phyloP scores from a whole-genome alignment of 2,888 invertebrate species.

The Parascotia fuliginaria region DNA sequence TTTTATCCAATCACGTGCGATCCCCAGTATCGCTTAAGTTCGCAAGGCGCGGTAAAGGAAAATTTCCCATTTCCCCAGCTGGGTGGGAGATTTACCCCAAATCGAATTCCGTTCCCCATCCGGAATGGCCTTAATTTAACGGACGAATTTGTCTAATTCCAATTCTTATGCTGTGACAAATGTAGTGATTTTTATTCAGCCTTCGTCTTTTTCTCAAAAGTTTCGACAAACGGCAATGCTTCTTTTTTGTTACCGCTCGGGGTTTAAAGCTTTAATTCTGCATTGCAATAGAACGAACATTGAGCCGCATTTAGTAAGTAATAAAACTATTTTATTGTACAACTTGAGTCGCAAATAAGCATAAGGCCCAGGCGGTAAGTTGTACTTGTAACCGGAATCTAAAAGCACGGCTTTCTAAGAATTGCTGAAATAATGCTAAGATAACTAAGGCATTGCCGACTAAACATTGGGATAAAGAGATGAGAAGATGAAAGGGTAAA shows the following conservation, averaged over 20 bases:
- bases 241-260: slow-evolving; percentile 35
- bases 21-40: slow-evolving; percentile 60
- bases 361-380: no score
- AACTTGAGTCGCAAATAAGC: no score
- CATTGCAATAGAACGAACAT: slow-evolving; percentile 36
- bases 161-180: slow-evolving; percentile 83
- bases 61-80: slow-evolving; percentile 66
- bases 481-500: no score
- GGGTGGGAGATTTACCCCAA: slow-evolving; percentile 78
- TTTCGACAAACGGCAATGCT: slow-evolving; percentile 45
- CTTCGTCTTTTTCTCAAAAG: slow-evolving; percentile 51
- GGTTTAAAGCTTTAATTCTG: slow-evolving; percentile 41
- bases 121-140: slow-evolving; percentile 83
- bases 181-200: slow-evolving; percentile 81
- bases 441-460: no score
- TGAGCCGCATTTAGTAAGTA: slow-evolving; percentile 39
- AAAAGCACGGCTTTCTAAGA: no score
- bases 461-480: no score
- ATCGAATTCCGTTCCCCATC: slow-evolving; percentile 77
- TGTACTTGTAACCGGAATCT: no score
- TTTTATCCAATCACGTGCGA: slow-evolving; percentile 77
- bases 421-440: no score
- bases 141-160: slow-evolving; percentile 85
- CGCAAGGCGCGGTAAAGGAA: slow-evolving; percentile 62
- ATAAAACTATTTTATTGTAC: no score